phyloP scores from a whole-genome alignment of 2,888 invertebrate species.

The Apotomis betuletana region DNA sequence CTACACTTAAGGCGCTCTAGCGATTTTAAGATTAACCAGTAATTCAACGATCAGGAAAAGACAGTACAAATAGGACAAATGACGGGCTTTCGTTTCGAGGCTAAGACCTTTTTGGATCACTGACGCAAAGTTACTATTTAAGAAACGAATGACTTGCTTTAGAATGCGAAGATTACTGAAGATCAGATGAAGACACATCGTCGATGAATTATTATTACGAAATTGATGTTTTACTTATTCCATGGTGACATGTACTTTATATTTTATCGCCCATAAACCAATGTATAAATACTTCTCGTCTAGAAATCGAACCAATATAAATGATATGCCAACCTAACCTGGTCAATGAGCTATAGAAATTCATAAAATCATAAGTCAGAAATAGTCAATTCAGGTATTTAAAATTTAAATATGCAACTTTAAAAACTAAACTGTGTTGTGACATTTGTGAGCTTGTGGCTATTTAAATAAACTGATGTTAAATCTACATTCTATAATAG shows the following conservation, averaged over 20 bases:
- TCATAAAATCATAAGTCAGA: background rate
- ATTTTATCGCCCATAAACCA: background rate
- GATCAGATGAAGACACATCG: no score
- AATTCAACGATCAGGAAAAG: no score
- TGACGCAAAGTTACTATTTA: no score
- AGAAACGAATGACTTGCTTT: no score
- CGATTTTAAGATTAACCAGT: no score
- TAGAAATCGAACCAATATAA: background rate
- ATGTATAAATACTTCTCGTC: background rate
- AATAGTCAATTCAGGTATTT: background rate
- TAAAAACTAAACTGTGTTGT: background rate
- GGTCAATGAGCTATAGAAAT: conserved; percentile 4
- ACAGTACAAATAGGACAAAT: no score
- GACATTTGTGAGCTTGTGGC: no score
- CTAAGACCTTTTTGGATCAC: no score
- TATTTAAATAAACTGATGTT: background rate
- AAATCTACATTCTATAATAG: background rate
- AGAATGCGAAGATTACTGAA: no score
- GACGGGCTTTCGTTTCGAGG: no score
- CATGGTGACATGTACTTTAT: background rate
- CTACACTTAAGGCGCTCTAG: no score
- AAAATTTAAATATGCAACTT: background rate
- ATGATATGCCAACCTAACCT: background rate
- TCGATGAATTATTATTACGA: background rate
- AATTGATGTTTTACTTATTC: background rate